Percentiles rank a stretch among this genome's conserved stretches.
These are phyloP conservation scores for Zapus hudsonius DNA, from an alignment of 2,113 vertebrate genomes.

Conservation along the genomic window DNA sequence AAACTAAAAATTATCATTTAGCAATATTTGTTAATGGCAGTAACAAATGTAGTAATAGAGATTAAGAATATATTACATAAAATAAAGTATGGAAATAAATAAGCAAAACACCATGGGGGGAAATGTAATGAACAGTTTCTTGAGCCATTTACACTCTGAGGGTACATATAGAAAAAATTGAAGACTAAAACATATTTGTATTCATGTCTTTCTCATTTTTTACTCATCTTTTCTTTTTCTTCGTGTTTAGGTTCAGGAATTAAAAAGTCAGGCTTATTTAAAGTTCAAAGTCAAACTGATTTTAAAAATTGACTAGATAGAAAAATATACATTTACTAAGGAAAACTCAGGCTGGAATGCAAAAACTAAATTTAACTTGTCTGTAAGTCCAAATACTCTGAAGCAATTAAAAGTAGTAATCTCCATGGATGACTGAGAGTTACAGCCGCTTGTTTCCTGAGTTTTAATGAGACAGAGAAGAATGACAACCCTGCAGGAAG, in stretches of 20 bases:
- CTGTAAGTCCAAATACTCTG: background rate
- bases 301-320: background rate
- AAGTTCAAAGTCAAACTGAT: background rate
- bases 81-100: background rate
- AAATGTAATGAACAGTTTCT: background rate
- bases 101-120: background rate
- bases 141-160: no score
- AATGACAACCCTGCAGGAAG: slow-evolving; percentile 57
- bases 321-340: background rate
- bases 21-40: background rate
- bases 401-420: slow-evolving; percentile 57
- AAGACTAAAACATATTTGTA: background rate
- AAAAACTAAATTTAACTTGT: background rate
- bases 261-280: background rate
- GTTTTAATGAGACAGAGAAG: slow-evolving; percentile 72
- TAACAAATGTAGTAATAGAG: background rate
- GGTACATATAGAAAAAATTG: background rate
- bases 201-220: background rate
- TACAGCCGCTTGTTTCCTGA: slow-evolving; percentile 33
- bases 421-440: slow-evolving; percentile 64
- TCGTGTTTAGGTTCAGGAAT: background rate
- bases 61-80: background rate
- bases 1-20: no score
- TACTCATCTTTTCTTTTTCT: background rate
- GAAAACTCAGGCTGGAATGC: background rate